Evolutionary conservation across 2,113 vertebrate genomes (phyloP).

Genomic region (Vidua macroura): DNA sequence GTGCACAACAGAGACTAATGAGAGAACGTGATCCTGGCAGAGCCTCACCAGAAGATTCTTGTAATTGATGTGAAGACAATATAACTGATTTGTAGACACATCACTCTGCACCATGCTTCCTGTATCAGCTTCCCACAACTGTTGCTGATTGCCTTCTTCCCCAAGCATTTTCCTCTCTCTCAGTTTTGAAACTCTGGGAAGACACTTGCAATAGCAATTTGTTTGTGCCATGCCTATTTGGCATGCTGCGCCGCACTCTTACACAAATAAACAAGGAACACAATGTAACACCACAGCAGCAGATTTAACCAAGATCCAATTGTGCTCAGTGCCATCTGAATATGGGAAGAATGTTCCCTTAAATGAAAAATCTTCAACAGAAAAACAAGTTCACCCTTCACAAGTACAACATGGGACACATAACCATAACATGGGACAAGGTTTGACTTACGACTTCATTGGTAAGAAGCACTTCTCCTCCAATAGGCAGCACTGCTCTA

Average conservation of each 20-base stretch:
- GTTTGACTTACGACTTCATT: background rate
- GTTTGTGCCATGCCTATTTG: background rate
- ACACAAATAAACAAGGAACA: conserved; percentile 38
- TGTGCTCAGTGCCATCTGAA: conserved; percentile 6
- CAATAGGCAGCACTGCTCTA: background rate
- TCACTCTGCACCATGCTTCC: background rate
- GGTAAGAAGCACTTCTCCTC: background rate
- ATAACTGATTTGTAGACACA: background rate
- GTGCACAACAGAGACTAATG: background rate
- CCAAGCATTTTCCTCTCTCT: background rate
- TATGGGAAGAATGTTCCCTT: conserved; percentile 23
- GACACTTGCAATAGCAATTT: background rate
- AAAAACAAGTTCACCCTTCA: conserved; percentile 20
- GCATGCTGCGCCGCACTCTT: accelerated
- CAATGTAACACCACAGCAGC: background rate
- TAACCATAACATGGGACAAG: background rate
- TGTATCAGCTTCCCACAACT: background rate
- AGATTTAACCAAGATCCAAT: conserved; percentile 25
- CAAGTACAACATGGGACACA: background rate
- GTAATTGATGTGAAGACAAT: background rate
- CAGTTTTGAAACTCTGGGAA: background rate
- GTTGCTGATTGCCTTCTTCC: background rate
- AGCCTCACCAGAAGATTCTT: background rate
- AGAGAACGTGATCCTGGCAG: background rate
- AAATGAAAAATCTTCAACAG: background rate